These are phyloP conservation scores for Bradynema listronoti DNA, from an alignment of 1,140 invertebrate genomes.

Conservation along the genomic window DNA sequence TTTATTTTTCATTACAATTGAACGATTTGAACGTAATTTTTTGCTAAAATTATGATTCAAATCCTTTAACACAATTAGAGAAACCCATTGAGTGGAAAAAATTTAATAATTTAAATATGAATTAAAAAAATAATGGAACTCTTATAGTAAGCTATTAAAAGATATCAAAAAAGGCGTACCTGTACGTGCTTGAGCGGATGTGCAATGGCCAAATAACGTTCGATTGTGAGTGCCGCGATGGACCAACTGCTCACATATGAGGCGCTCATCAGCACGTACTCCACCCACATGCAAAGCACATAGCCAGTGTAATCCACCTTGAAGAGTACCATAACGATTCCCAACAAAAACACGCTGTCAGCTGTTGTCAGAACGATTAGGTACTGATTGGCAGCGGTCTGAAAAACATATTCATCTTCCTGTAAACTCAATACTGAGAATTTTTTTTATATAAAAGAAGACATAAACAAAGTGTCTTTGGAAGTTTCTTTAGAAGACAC, in stretches of 20 bases:
- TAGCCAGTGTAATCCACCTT: slow-evolving; percentile 51
- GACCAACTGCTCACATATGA: slow-evolving; percentile 54
- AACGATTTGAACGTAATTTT: no score
- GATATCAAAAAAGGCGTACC: no score
- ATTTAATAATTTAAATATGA: not conserved
- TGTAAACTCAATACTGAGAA: slow-evolving; percentile 17
- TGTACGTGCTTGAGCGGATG: slow-evolving; percentile 53
- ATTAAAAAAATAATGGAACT: not conserved
- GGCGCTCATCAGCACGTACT: slow-evolving; percentile 50
- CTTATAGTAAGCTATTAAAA: not conserved
- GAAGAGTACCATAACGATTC: slow-evolving; percentile 45
- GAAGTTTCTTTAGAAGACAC: slow-evolving; percentile 1
- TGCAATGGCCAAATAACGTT: slow-evolving; percentile 52
- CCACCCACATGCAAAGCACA: slow-evolving; percentile 50
- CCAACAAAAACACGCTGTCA: slow-evolving; percentile 52
- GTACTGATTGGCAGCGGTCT: slow-evolving; percentile 56
- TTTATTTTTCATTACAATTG: no score
- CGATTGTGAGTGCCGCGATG: slow-evolving; percentile 54
- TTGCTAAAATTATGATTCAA: no score
- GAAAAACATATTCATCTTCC: slow-evolving; percentile 20
- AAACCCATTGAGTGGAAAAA: not conserved
- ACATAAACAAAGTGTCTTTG: no score
- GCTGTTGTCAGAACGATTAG: slow-evolving; percentile 52
- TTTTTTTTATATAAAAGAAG: slow-evolving; percentile 8
- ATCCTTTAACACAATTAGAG: not conserved